phyloP scores from a whole-genome alignment of 1,140 invertebrate species.

The Saxidomus purpurata region DNA sequence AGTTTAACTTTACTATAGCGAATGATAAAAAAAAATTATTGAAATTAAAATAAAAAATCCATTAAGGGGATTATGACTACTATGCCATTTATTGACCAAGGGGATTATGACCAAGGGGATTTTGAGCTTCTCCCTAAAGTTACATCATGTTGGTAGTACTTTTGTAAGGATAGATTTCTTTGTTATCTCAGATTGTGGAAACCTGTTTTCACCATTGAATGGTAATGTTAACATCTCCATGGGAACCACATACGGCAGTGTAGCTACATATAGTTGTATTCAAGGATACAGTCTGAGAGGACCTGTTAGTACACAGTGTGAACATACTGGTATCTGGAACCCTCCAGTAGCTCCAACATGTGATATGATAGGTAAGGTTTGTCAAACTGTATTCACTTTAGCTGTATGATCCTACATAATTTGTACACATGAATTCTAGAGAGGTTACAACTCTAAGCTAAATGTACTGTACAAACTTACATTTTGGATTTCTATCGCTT shows the following conservation, averaged over 20 bases:
- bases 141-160: too few species aligned
- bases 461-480: too few species aligned
- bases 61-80: too few species aligned
- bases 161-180: too few species aligned
- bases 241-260: conserved; percentile 34
- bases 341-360: conserved; percentile 23
- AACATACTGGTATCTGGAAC: conserved; percentile 23
- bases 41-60: too few species aligned
- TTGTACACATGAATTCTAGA: background rate
- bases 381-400: background rate
- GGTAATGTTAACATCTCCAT: background rate
- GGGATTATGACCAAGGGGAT: too few species aligned
- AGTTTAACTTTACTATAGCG: too few species aligned
- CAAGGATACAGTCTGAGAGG: conserved; percentile 30
- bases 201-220: background rate
- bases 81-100: too few species aligned
- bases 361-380: conserved; percentile 9
- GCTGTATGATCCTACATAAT: background rate
- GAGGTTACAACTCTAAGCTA: too few species aligned
- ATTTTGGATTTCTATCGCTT: too few species aligned
- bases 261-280: conserved; percentile 22
- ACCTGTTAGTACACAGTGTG: background rate
- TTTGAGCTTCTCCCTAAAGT: too few species aligned
- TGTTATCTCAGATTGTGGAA: conserved; percentile 36
- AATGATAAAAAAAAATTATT: too few species aligned